phyloP scores from a whole-genome alignment of 1,140 invertebrate species.

The Scaptomyza montana region DNA sequence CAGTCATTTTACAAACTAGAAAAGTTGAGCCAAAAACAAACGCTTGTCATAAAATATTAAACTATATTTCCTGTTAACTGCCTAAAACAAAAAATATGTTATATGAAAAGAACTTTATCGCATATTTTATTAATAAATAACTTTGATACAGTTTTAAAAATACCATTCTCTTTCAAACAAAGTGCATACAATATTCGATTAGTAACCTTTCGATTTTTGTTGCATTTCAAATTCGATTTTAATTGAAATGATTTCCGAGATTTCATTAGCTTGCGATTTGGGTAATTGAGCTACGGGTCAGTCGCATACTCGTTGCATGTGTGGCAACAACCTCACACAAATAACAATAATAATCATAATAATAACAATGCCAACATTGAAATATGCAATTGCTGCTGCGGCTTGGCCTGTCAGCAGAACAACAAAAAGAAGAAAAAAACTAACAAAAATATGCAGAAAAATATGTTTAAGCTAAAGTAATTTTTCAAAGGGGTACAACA shows the following conservation, averaged over 20 bases:
- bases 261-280: constrained; percentile 47
- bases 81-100: too few species aligned
- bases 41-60: too few species aligned
- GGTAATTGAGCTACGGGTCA: constrained; percentile 64
- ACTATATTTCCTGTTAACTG: too few species aligned
- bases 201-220: neutral
- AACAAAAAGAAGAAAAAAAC: constrained; percentile 8
- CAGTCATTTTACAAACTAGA: too few species aligned
- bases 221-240: constrained; percentile 73
- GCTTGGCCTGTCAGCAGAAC: neutral
- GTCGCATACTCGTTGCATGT: constrained; percentile 38
- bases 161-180: too few species aligned
- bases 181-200: constrained; percentile 1
- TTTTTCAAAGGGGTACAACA: constrained; percentile 24
- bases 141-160: neutral
- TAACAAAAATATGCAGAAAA: constrained; percentile 21
- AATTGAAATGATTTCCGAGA: constrained; percentile 70
- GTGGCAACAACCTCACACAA: constrained; percentile 21
- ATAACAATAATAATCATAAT: constrained; percentile 29
- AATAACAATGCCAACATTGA: constrained; percentile 17
- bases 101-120: too few species aligned
- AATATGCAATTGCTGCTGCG: constrained; percentile 25
- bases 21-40: too few species aligned
- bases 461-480: constrained; percentile 20
- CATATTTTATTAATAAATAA: too few species aligned